A percentile compares a stretch with the other conserved stretches of the same genome.
These are phyloP conservation scores for Siniperca undulata DNA, from an alignment of 2,797 vertebrate species.

Conservation along the genomic window DNA sequence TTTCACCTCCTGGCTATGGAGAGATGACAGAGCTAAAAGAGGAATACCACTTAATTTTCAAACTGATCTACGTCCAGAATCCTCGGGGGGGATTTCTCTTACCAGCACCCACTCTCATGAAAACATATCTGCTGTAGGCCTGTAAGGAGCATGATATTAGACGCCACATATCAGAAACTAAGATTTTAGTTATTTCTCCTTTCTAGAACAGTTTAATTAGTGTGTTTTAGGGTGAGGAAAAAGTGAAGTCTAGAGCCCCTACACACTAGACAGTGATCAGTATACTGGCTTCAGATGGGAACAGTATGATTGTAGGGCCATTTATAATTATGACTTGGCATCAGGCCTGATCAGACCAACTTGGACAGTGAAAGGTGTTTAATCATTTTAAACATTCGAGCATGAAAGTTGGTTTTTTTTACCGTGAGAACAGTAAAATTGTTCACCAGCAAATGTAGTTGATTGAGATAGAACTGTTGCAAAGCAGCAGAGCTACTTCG, in stretches of 20 bases:
- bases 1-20: constrained; percentile 33
- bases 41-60: constrained; percentile 51
- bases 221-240: not conserved
- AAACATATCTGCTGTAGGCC: constrained; percentile 40
- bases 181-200: not conserved
- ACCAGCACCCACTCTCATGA: constrained; percentile 36
- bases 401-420: not conserved
- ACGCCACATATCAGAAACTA: constrained; percentile 9
- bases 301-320: not conserved
- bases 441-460: constrained; percentile 1
- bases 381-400: not conserved
- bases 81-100: constrained; percentile 45
- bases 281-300: not conserved
- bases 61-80: constrained; percentile 54
- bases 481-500: not conserved
- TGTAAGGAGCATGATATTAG: constrained; percentile 24
- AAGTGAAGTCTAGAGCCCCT: not conserved
- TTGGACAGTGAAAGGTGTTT: not conserved
- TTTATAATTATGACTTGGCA: not conserved
- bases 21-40: constrained; percentile 48
- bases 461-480: constrained; percentile 9
- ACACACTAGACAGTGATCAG: not conserved
- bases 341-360: not conserved
- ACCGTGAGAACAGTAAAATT: not conserved
- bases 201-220: constrained; percentile 1